Evolutionary conservation across 2,888 invertebrate species (phyloP).

Genomic region (Embidobia sp.): DNA sequence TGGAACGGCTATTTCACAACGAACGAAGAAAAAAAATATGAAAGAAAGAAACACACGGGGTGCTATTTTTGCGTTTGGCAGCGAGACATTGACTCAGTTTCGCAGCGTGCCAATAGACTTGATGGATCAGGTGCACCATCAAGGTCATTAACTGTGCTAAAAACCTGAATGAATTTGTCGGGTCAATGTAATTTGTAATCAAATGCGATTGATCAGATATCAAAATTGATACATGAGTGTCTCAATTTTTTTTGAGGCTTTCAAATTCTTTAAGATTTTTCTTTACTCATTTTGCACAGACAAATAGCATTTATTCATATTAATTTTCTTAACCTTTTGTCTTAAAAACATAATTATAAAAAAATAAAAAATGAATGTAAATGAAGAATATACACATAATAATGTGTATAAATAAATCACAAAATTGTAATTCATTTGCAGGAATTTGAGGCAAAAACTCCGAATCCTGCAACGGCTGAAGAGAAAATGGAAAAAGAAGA

Average conservation of each 20-base stretch:
- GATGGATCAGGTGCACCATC: conserved; percentile 43
- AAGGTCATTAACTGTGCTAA: conserved; percentile 65
- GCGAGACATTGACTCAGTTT: conserved; percentile 71
- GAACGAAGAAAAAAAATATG: conserved; percentile 40
- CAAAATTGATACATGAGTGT: conserved; percentile 1
- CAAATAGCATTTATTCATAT: too few relatives aligned
- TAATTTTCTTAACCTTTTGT: too few relatives aligned
- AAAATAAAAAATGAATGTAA: neutral
- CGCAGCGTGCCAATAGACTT: conserved; percentile 63
- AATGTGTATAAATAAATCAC: too few relatives aligned
- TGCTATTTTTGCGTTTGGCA: conserved; percentile 81
- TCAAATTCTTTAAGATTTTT: too few relatives aligned
- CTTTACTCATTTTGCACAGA: too few relatives aligned
- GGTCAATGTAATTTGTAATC: conserved; percentile 61
- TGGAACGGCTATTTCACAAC: conserved; percentile 76
- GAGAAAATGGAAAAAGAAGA: conserved; percentile 95
- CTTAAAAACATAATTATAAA: neutral
- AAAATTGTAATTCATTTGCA: conserved; percentile 53
- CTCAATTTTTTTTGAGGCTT: neutral
- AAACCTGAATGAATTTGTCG: conserved; percentile 62
- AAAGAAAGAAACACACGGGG: conserved; percentile 57
- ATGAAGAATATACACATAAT: too few relatives aligned
- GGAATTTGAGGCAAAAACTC: conserved; percentile 88
- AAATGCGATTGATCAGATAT: conserved; percentile 19
- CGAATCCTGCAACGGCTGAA: conserved; percentile 83